A percentile compares a stretch with the other conserved stretches of the same genome.
phyloP scores from a whole-genome alignment of 2,888 invertebrate genomes.

The Archaeoteleia sp. region DNA sequence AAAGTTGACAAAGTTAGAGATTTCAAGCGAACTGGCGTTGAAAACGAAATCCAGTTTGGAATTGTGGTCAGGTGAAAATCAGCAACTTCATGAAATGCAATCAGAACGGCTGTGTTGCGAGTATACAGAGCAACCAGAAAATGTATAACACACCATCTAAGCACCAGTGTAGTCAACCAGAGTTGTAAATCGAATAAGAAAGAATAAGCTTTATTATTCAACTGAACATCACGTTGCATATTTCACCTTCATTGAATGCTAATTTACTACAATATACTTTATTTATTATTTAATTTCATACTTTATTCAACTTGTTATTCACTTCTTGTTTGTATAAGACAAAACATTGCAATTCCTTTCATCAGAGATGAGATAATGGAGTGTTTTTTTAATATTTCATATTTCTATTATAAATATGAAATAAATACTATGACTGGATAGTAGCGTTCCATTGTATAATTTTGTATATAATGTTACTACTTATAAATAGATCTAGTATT shows the following conservation, averaged over 20 bases:
- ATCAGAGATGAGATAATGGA: too few species aligned
- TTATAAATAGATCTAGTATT: too few species aligned
- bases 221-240: conserved; percentile 7
- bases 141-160: conserved; percentile 33
- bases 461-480: too few species aligned
- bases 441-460: too few species aligned
- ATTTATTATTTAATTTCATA: too few species aligned
- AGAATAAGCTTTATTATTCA: conserved; percentile 31
- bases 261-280: background rate
- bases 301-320: too few species aligned
- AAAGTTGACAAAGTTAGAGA: conserved; percentile 49
- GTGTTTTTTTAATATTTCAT: too few species aligned
- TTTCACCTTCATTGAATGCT: conserved; percentile 1
- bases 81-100: conserved; percentile 46
- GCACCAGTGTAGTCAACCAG: conserved; percentile 26
- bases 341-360: too few species aligned
- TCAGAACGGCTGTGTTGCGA: conserved; percentile 36
- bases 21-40: conserved; percentile 39
- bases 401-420: too few species aligned
- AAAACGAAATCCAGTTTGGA: conserved; percentile 45
- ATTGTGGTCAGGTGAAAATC: conserved; percentile 50
- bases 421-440: too few species aligned
- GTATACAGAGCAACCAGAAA: conserved; percentile 31
- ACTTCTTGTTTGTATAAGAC: too few species aligned
- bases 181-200: conserved; percentile 19